Base-by-base conservation (phyloP, 2,797 vertebrate genomes). In the Cheirogaleus major region DNA sequence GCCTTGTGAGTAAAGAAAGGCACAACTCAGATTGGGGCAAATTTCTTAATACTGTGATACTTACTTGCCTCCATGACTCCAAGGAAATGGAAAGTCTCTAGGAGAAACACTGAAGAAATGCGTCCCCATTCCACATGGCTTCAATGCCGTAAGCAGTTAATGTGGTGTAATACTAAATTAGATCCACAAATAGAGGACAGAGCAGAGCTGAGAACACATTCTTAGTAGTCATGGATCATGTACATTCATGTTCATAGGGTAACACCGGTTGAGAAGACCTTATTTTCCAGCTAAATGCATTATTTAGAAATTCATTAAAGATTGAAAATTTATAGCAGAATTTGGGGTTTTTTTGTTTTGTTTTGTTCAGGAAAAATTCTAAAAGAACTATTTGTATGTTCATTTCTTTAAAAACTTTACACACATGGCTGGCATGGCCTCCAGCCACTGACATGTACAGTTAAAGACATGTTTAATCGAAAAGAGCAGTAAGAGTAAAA, bases 1-100 rank as follows among this genome's bases (percentile, higher is more conserved):
- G 88, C 89, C 96, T 98, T 98, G 63, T 95, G 96, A 96, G 69
- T 87, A 95, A 97, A 97, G 89, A 95, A 98, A 98, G 97, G 97
- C 97, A 98, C 96, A 95, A 95, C 84, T 97, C 84, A 95, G 89
- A 80, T 65, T 92, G 90, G 96, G 90, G 88, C 69, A 93, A 90
- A 96, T 79, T 86, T 90, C 95, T 96, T 96, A 97, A 98, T 95
- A 95, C 97, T 97, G 95, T 84, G 72, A 92, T 89, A 95, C 78
- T 95, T 84, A 97, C 79, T 97, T 93, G 81, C 80, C 87, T 97
- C 92, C 61, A 67, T 55, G 86, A 94, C 86, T 95, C 85, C 69
- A 88, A 61, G 93, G 84, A 86, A 95, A 95, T 67, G 63, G 50
- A 82, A 97, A 91, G 91, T 95, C 81, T 95, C 76, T 72, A 84